Conservation (phyloP, 1,140 invertebrate genomes). For the Cydia splendana region DNA sequence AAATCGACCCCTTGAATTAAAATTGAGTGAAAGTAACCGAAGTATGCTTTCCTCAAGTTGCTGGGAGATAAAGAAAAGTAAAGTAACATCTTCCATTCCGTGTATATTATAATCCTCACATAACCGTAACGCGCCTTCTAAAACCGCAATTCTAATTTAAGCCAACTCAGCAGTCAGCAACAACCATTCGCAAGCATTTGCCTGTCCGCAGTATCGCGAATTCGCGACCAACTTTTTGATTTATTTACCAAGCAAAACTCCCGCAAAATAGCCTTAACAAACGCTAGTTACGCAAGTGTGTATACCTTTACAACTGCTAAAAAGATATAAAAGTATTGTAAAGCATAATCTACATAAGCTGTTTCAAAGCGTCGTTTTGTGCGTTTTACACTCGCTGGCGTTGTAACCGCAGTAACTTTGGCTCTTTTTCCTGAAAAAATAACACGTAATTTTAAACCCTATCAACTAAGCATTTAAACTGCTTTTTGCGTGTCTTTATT, state of each 20-base stretch:
- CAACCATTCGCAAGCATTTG: background rate
- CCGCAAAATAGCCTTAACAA: constrained; percentile 16
- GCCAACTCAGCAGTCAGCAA: background rate
- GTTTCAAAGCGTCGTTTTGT: background rate
- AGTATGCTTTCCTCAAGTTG: too few species aligned
- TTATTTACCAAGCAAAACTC: constrained; percentile 23
- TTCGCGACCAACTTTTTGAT: constrained; percentile 2
- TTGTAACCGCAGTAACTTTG: background rate
- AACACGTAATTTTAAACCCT: background rate
- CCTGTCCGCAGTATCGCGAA: background rate
- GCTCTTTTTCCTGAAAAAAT: background rate
- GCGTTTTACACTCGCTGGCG: background rate
- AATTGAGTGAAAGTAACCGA: too few species aligned
- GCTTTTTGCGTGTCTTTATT: background rate
- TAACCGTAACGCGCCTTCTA: background rate
- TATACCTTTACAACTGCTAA: background rate
- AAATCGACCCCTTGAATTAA: too few species aligned
- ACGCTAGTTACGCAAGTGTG: background rate
- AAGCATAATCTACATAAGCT: background rate
- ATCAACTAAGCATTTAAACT: background rate
- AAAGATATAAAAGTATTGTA: background rate
- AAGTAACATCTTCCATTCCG: too few species aligned
- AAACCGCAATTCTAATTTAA: background rate
- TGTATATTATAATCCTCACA: background rate
- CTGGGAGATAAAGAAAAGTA: too few species aligned